These are phyloP conservation scores for Anthoscopus minutus DNA, from an alignment of 2,113 vertebrate genomes.

Conservation along the genomic window DNA sequence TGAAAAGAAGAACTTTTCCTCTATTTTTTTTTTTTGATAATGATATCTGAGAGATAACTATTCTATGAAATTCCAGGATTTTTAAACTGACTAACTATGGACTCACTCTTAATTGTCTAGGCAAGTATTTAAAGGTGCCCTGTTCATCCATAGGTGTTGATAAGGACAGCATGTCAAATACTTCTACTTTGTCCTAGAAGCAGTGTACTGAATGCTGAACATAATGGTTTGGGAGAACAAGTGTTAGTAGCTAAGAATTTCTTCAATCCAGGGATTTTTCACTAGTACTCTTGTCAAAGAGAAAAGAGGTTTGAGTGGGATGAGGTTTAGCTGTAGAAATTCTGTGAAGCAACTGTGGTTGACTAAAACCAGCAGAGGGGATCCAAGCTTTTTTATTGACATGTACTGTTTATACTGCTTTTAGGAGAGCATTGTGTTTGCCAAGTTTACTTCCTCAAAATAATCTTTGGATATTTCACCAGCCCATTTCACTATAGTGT, in stretches of 20 bases:
- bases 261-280: background rate
- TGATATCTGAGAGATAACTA: background rate
- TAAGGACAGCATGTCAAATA: background rate
- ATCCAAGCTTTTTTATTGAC: background rate
- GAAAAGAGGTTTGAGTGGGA: background rate
- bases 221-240: background rate
- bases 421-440: background rate
- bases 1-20: background rate
- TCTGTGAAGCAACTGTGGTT: background rate
- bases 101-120: background rate
- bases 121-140: background rate
- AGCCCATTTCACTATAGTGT: background rate
- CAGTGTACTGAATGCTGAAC: background rate
- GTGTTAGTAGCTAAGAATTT: background rate
- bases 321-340: background rate
- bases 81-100: background rate
- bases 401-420: background rate
- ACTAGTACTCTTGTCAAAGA: background rate
- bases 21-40: background rate
- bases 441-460: background rate
- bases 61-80: background rate
- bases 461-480: background rate
- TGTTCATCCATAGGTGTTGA: background rate
- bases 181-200: background rate
- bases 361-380: background rate